A percentile compares a stretch with the other conserved stretches of the same genome.
These are phyloP conservation scores for Euspilapteryx auroguttella DNA, from an alignment of 2,888 invertebrate species.

Conservation along the genomic window DNA sequence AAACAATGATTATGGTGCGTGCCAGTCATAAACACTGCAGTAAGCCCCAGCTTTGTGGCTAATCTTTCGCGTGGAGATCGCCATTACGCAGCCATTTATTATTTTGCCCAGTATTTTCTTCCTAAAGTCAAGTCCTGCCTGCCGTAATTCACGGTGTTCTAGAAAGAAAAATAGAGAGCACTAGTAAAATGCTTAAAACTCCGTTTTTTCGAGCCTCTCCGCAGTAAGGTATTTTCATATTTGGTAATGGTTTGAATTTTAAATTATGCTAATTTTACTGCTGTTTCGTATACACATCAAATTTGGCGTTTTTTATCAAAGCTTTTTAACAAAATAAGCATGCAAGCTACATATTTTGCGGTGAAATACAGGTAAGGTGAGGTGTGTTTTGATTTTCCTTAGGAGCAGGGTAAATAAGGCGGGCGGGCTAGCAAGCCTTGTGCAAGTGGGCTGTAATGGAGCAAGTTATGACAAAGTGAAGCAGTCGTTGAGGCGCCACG, in stretches of 20 bases:
- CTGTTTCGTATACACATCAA: no score
- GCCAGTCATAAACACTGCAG: conserved; percentile 56
- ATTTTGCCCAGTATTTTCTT: conserved; percentile 44
- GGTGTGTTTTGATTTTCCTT: conserved; percentile 5
- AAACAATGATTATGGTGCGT: no score
- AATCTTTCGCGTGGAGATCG: conserved; percentile 58
- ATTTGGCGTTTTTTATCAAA: no score
- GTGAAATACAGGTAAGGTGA: no score
- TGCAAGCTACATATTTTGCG: no score
- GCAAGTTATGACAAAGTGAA: conserved; percentile 48
- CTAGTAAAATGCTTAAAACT: conserved; percentile 25
- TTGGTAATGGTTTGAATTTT: conserved; percentile 42
- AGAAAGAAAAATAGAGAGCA: conserved; percentile 23
- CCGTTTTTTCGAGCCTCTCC: conserved; percentile 30
- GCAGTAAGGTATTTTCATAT: conserved; percentile 35
- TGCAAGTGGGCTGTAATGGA: conserved; percentile 13
- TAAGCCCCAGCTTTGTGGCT: conserved; percentile 54
- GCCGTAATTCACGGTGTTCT: conserved; percentile 37
- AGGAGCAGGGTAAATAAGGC: conserved; percentile 23
- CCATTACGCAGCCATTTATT: conserved; percentile 57
- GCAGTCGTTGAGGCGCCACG: conserved; percentile 25
- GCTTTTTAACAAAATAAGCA: no score
- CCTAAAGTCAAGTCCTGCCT: conserved; percentile 36
- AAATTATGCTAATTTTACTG: conserved; percentile 36
- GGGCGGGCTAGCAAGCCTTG: conserved; percentile 19